Evolutionary conservation across 2,888 invertebrate genomes (phyloP), one percentile per base, ranked within the genome.

Genomic region (Tenthredo notha): DNA sequence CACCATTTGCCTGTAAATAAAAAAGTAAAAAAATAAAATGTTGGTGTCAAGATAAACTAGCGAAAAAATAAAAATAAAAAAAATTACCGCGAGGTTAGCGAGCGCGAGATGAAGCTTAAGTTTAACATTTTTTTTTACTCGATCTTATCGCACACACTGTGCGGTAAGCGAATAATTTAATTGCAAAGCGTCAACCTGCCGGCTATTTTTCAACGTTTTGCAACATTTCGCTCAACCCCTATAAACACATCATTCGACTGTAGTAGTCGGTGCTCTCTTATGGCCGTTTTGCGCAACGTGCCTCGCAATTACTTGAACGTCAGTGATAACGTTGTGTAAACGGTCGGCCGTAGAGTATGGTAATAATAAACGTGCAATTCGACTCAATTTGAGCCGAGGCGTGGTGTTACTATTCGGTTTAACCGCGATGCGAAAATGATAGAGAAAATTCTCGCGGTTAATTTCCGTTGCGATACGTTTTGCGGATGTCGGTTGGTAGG

Each of bases 1-100:
- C 98, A 98, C 98, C 98, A 98, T 96, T 98, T 98, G 94, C 97
- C 98, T 98, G 95, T 15, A 96, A 96, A 90, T 91, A 90, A 91
- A 85, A 87, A 86, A 58, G 70, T 85, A 33, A 83, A 80, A 80
- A 65, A 86, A 33, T 58, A 21, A 37, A 75, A 37, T 18, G 6
- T 54, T 21, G 74, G 21, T n/a, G 33, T 47, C 21, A 10, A 47
- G 7, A 75, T 21, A 47, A 54, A 50, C 18, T 77, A 12, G 43
- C 54, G 37, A 40, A 9, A 37, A 12, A n/a, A n/a, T n/a, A n/a
- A n/a, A 25, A 25, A 21, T 2, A 10, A 4, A 9, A 29, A n/a
- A n/a, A 54, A 54, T 54, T n/a, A 54, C 18, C 54, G 54, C 54
- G 54, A 54, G 54, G 54, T 54, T n/a, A 54, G 43, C 43, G 43